A percentile compares a stretch with the other conserved stretches of the same genome.
phyloP scores from a whole-genome alignment of 2,888 invertebrate genomes.

The Muschampia plurimacula region DNA sequence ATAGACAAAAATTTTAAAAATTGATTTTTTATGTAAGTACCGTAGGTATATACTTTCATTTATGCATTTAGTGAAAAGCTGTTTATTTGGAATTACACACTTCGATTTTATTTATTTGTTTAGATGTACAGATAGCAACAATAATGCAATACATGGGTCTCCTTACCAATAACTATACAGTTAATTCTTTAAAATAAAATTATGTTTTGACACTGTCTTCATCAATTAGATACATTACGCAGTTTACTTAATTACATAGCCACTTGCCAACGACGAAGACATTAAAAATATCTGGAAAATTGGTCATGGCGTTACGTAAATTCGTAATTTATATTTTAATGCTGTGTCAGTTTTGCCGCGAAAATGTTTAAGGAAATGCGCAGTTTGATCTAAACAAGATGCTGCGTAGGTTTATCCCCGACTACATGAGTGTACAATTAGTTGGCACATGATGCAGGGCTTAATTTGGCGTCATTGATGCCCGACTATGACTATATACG shows the following conservation, averaged over 20 bases:
- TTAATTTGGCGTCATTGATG: constrained; percentile 53
- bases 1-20: no score
- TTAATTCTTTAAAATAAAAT: background rate
- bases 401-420: constrained; percentile 51
- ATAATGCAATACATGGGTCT: no score
- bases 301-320: constrained; percentile 62
- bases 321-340: constrained; percentile 57
- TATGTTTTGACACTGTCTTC: background rate
- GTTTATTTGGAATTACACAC: no score
- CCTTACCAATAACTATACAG: no score
- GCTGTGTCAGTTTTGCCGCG: constrained; percentile 52
- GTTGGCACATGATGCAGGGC: constrained; percentile 69
- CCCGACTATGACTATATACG: constrained; percentile 9
- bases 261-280: constrained; percentile 74
- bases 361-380: constrained; percentile 70
- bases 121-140: background rate
- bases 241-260: background rate
- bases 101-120: no score
- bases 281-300: constrained; percentile 72
- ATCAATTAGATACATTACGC: background rate
- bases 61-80: no score
- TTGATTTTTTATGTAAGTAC: no score
- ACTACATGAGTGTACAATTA: constrained; percentile 54
- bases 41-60: no score
- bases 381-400: constrained; percentile 60